Conservation (phyloP, 2,113 vertebrate genomes). For the Reinhardtius hippoglossoides region DNA sequence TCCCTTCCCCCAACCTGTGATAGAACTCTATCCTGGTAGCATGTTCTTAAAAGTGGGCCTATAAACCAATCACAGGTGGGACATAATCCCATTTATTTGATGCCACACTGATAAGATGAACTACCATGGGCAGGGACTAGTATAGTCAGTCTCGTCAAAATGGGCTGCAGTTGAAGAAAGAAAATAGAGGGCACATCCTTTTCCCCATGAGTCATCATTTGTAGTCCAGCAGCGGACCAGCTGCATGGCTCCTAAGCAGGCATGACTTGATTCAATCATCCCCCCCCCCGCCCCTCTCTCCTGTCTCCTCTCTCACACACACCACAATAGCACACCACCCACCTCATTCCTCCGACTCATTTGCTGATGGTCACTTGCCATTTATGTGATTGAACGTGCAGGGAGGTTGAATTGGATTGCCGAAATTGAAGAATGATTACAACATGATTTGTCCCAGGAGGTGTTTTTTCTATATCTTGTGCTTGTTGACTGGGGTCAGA, state of each 20-base stretch:
- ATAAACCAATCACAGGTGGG: constrained; percentile 11
- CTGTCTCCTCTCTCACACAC: constrained; percentile 22
- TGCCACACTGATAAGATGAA: constrained; percentile 53
- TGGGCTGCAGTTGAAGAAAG: background rate
- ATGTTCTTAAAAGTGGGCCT: background rate
- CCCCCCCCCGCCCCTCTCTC: background rate
- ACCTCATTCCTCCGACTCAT: constrained; percentile 41
- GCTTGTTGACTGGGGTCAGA: constrained; percentile 14
- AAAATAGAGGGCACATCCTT: constrained; percentile 39
- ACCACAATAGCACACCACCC: constrained; percentile 16
- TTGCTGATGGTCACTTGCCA: constrained; percentile 53
- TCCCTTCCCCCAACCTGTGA: constrained; percentile 2
- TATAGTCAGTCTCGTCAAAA: constrained; percentile 27
- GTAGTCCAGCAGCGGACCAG: background rate
- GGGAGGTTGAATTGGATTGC: constrained; percentile 49
- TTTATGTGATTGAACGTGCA: constrained; percentile 50
- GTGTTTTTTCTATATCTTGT: background rate
- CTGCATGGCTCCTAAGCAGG: constrained; percentile 41
- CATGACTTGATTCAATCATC: constrained; percentile 54
- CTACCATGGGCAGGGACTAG: background rate
- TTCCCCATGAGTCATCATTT: constrained; percentile 42
- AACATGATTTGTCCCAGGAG: constrained; percentile 30
- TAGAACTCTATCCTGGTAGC: background rate
- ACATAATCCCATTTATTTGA: constrained; percentile 57
- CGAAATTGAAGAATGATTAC: constrained; percentile 51